Evolutionary conservation across 1,140 invertebrate species (phyloP), one percentile per base, ranked within the genome.

Genomic region (Chironomus tepperi): DNA sequence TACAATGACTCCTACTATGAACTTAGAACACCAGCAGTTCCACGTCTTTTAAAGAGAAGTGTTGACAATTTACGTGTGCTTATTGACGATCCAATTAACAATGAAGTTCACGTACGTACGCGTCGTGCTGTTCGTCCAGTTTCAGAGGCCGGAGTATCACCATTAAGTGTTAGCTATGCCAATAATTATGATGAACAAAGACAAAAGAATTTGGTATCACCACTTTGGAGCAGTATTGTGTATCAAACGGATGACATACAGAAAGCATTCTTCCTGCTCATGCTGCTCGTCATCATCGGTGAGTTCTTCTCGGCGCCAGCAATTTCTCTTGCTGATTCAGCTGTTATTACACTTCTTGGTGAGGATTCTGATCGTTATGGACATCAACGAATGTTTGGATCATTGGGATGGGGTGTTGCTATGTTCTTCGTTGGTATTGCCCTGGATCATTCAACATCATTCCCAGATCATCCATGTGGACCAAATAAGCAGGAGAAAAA

Each of bases 361-460:
- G 95, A 97, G 81, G 92, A 95, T 83, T 94, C 96, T 43, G 94
- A 94, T 77, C 89, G 89, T 77, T 99, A 99, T 81, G 97, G 97
- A 0, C 92, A 96, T 77, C 97, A 99, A 83, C 88, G 97, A 77
- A 98, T 99, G 95, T 99, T 98, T 81, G 98, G 98, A 0, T 98
- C 96, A 42, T 84, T 98, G 72, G 98, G 98, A 19, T 98, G 97
- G 97, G 97, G 95, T 42, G 83, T 99, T 75, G 93, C 97, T 10
- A 99, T 99, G 97, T 98, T 99, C 82, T 93, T 99, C 80, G 95
- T 99, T 70, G 97, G 97, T 47, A 97, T 98, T 77, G 97, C 95
- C n/a, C 84, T 99, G 64, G 98, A 99, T 84, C 95, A 98, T 80
- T 97, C 96, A 81, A 98, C 88, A 76, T 91, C 86, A 79, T 99